phyloP scores from a whole-genome alignment of 2,888 invertebrate genomes.

The Sycophila texana region DNA sequence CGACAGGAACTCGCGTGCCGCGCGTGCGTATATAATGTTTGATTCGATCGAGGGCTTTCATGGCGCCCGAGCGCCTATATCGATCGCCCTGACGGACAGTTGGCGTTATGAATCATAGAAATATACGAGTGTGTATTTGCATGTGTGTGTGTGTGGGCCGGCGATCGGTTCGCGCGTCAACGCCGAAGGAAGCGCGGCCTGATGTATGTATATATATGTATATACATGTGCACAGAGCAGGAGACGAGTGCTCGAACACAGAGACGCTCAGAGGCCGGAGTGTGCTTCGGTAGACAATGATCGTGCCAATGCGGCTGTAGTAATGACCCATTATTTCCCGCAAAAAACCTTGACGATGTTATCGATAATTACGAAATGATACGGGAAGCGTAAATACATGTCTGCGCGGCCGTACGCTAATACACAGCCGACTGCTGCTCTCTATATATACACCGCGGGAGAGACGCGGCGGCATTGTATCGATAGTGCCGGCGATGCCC shows the following conservation, averaged over 20 bases:
- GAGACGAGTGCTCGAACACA: slow-evolving; percentile 28
- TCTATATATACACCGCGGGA: slow-evolving; percentile 59
- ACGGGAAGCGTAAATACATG: slow-evolving; percentile 74
- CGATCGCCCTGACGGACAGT: slow-evolving; percentile 50
- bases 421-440: slow-evolving; percentile 63
- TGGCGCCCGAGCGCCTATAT: slow-evolving; percentile 23
- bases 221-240: neutral
- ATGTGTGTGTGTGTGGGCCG: neutral
- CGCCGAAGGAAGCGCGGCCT: neutral
- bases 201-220: neutral
- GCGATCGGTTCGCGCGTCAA: slow-evolving; percentile 50
- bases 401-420: slow-evolving; percentile 64
- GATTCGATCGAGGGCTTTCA: slow-evolving; percentile 54
- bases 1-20: slow-evolving; percentile 54
- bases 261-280: neutral
- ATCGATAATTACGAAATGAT: slow-evolving; percentile 76
- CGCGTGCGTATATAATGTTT: slow-evolving; percentile 54
- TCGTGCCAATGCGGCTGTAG: slow-evolving; percentile 61
- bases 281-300: slow-evolving; percentile 28
- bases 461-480: slow-evolving; percentile 65
- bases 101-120: slow-evolving; percentile 61
- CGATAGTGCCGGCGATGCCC: slow-evolving; percentile 67
- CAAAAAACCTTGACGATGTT: slow-evolving; percentile 75
- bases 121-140: slow-evolving; percentile 25
- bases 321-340: slow-evolving; percentile 75